Percentiles rank a stretch among this genome's conserved stretches.
phyloP scores from a whole-genome alignment of 1,140 invertebrate species.

The Chymomyza costata region DNA sequence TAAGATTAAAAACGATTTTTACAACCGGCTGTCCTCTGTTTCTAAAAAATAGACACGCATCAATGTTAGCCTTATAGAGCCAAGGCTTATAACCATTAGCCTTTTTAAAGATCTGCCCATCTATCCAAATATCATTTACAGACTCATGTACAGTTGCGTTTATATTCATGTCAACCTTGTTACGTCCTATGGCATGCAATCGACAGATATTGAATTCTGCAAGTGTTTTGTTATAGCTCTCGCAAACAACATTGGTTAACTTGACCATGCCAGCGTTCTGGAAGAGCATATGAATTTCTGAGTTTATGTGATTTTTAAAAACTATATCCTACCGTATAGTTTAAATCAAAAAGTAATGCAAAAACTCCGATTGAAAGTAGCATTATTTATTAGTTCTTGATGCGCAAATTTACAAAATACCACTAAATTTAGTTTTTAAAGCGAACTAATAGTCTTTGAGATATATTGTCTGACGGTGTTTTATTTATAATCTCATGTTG shows the following conservation, averaged over 20 bases:
- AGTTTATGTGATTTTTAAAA: neutral
- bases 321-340: too few species aligned
- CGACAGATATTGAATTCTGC: constrained; percentile 32
- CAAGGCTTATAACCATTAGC: constrained; percentile 51
- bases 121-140: constrained; percentile 23
- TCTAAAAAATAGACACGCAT: constrained; percentile 37
- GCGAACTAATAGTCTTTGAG: too few species aligned
- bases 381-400: too few species aligned
- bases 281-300: too few species aligned
- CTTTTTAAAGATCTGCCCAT: constrained; percentile 29
- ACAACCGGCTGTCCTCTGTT: constrained; percentile 29
- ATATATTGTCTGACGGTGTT: too few species aligned
- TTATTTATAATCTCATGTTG: too few species aligned
- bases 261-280: constrained; percentile 31
- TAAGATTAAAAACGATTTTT: constrained; percentile 30
- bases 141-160: constrained; percentile 31
- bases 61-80: constrained; percentile 33
- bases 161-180: constrained; percentile 33
- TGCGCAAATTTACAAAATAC: too few species aligned
- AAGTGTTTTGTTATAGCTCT: constrained; percentile 44
- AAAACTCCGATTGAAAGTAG: too few species aligned
- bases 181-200: constrained; percentile 28
- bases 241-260: constrained; percentile 44
- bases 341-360: too few species aligned
- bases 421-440: too few species aligned